These are phyloP conservation scores for Mola mola DNA, from an alignment of 2,113 vertebrate species.

Conservation along the genomic window DNA sequence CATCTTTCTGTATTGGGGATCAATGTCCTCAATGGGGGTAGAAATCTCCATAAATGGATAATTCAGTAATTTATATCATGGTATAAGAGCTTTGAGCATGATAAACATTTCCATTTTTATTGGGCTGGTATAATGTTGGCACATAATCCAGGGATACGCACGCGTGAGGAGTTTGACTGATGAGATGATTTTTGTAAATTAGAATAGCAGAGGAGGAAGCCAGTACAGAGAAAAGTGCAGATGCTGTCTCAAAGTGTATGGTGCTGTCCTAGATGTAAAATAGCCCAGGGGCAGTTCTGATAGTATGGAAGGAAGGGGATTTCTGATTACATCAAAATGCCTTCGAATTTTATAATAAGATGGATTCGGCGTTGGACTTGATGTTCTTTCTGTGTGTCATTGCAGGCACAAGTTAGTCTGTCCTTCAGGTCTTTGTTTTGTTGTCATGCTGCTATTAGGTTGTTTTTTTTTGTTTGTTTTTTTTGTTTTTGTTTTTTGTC, in stretches of 20 bases:
- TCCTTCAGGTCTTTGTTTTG: slow-evolving; percentile 2
- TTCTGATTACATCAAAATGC: slow-evolving; percentile 41
- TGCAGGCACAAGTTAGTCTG: neutral
- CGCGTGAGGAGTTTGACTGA: slow-evolving; percentile 56
- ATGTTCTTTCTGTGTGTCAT: slow-evolving; percentile 22
- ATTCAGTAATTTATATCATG: slow-evolving; percentile 20
- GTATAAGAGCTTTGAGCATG: neutral
- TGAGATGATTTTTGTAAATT: slow-evolving; percentile 52
- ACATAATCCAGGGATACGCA: slow-evolving; percentile 45
- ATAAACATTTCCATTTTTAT: slow-evolving; percentile 34
- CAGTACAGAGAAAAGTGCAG: slow-evolving; percentile 38
- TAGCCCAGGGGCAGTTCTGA: slow-evolving; percentile 65
- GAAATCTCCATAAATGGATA: slow-evolving; percentile 25
- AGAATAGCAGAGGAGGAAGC: slow-evolving; percentile 37
- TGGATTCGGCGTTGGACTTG: slow-evolving; percentile 14
- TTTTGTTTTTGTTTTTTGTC: neutral
- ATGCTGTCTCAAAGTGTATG: slow-evolving; percentile 57
- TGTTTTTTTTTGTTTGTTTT: neutral
- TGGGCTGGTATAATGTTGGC: slow-evolving; percentile 23
- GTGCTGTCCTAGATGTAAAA: slow-evolving; percentile 75
- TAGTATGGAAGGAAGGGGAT: slow-evolving; percentile 20
- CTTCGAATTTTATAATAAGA: slow-evolving; percentile 20
- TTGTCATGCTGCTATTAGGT: slow-evolving; percentile 1
- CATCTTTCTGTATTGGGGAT: too few species aligned
- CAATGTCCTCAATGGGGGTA: neutral